Evolutionary conservation across 2,113 vertebrate genomes (phyloP), one percentile per base, ranked within the genome.

Genomic region (Labrus mixtus): DNA sequence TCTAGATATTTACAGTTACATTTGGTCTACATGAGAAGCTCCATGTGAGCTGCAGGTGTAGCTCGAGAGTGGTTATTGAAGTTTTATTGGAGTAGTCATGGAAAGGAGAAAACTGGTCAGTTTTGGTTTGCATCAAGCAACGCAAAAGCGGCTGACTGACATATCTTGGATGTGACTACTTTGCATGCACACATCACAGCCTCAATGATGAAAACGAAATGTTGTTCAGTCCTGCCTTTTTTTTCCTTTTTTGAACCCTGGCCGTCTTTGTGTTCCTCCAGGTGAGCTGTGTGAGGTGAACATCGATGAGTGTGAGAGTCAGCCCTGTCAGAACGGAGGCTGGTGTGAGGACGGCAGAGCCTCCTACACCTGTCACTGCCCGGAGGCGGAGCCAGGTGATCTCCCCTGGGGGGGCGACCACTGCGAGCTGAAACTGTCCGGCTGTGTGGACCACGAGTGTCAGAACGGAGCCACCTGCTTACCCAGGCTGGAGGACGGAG

Each of bases 251-350:
- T 53, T 29, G 82, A 69, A 73, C 54, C 25, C 17, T 65, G 25
- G 3, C n/a, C 64, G 8, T 46, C 8, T n/a, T 19, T 0, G 6
- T 59, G 58, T 62, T 15, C 59, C 66, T 64, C 4, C 88, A 99
- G 97, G 97, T 80, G 82, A 92, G 41, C 90, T 92, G 0, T 99
- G 97, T 83, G 93, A 96, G 85, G 90, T 94, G 1, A 92, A 98
- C 63, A 90, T 96, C 37, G 93, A 98, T 7, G 97, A 99, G 53
- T 99, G 97, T 76, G 93, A 94, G 79, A 95, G 93, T 23, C 91
- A 92, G 50, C 97, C 97, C 29, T 99, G 97, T 87, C 86, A 95
- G 84, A 97, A 97, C 0, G 96, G 95, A 2, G 97, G 95, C 39
- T 87, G 89, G 86, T 99, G 97, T 57, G 93, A 95, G 36, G 96